Evolutionary conservation across 2,797 vertebrate species (phyloP).

Genomic region (Lophotriccus pileatus): DNA sequence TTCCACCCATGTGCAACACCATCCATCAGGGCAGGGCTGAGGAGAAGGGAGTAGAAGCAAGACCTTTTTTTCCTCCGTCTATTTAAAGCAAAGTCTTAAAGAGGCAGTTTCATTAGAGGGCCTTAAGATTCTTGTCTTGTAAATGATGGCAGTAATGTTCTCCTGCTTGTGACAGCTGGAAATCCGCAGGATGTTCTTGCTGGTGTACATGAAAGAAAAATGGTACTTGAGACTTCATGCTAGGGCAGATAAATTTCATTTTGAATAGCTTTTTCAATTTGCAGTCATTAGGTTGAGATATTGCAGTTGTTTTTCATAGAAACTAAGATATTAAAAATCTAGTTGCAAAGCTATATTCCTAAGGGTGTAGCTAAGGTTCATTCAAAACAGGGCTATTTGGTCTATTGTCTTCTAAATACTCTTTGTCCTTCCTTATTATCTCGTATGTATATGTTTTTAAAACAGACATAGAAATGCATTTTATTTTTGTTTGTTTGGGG

Average conservation of each 20-base stretch:
- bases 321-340: not conserved
- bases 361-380: not conserved
- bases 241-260: not conserved
- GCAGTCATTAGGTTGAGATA: not conserved
- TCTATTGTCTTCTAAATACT: not conserved
- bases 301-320: not conserved
- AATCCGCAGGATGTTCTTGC: not conserved
- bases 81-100: not conserved
- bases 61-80: not conserved
- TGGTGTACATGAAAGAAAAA: not conserved
- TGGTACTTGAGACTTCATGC: not conserved
- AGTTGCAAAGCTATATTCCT: not conserved
- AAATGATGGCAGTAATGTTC: not conserved
- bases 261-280: not conserved
- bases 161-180: not conserved
- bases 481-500: no score
- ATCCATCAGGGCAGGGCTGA: not conserved
- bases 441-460: not conserved
- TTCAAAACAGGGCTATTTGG: not conserved
- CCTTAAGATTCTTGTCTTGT: not conserved
- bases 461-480: not conserved
- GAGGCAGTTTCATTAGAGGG: not conserved
- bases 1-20: not conserved
- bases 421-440: not conserved
- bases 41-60: not conserved